Base-by-base conservation (phyloP, 2,888 invertebrate genomes). In the Brenthis hecate region DNA sequence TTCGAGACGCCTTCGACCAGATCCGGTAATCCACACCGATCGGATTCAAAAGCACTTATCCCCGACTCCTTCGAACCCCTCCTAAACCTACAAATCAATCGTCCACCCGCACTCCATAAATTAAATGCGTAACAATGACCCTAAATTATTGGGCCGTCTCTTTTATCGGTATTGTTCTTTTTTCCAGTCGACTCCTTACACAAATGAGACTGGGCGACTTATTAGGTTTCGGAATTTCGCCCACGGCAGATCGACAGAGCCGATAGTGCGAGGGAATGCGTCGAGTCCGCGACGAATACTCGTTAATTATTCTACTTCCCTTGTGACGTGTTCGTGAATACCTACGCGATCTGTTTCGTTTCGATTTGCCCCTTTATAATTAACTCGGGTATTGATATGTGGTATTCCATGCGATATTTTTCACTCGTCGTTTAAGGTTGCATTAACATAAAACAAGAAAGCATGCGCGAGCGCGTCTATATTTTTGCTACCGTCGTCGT, bases 381-480 rank as follows among this genome's bases (percentile, higher is more conserved):
- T 69, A 69, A 54, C 66, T 50, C 53, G 13, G 66, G 58, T 23
- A 51, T 56, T 55, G 78, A 83, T 91, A 91, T 88, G 89, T 81
- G 84, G 81, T 84, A 81, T 85, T 86, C 84, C 85, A 91, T 91
- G 83, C 83, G 84, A 84, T 85, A 86, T 85, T 86, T 86, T 88
- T 86, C 84, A 80, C 81, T 81, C 79, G 82, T 85, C 85, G 84
- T 83, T 85, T 86, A 85, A 84, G 84, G 78, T 77, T 78, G 83
- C 89, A 92, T 92, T 92, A 89, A 90, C 92, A 92, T 92, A 92
- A 91, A 92, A 91, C 91, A 91, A 87, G 89, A 80, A 80, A 84
- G 85, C 84, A 81, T 81, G 87, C 85, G 86, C 85, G 81, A 80
- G 80, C 79, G 77, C 85, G 85, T 90, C 91, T 91, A 92, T 92